A percentile compares a stretch with the other conserved stretches of the same genome.
Conservation (phyloP, 2,113 vertebrate genomes). For the Pimephales promelas region DNA sequence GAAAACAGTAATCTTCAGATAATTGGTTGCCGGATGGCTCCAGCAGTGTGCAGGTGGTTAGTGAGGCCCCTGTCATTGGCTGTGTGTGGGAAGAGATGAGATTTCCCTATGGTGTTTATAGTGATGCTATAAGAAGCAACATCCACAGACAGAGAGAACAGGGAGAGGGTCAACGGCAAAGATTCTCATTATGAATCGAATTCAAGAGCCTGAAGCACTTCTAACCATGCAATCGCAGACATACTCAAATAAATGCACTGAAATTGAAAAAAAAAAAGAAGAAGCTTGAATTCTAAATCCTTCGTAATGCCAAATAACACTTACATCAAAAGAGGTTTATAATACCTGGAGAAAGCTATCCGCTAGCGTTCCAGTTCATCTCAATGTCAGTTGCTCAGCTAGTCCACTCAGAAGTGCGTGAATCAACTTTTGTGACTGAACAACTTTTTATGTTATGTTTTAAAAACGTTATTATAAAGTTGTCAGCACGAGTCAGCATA, state of each 20-base stretch:
- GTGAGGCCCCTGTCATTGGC: conserved; percentile 7
- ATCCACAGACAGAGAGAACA: conserved; percentile 6
- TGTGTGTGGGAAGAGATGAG: conserved; percentile 26
- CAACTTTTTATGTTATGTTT: too few relatives aligned
- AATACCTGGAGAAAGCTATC: background rate
- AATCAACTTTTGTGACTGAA: too few relatives aligned
- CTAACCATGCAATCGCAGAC: background rate
- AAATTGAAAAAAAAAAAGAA: background rate
- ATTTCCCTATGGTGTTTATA: conserved; percentile 28
- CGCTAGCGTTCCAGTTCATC: background rate
- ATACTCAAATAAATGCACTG: background rate
- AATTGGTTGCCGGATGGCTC: conserved; percentile 24
- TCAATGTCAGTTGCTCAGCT: background rate
- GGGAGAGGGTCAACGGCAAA: conserved; percentile 17
- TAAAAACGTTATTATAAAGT: too few relatives aligned
- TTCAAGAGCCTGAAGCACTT: background rate
- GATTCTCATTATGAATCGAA: conserved; percentile 6
- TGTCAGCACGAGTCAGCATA: background rate
- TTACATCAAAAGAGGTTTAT: background rate
- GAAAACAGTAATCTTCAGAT: conserved; percentile 32
- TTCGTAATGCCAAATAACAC: conserved; percentile 6
- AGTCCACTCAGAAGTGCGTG: background rate
- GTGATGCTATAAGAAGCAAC: conserved; percentile 30
- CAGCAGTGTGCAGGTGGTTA: conserved; percentile 32
- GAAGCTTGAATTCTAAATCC: background rate